These are phyloP conservation scores for Cantharis nigra DNA, from an alignment of 2,888 invertebrate species.

Conservation along the genomic window DNA sequence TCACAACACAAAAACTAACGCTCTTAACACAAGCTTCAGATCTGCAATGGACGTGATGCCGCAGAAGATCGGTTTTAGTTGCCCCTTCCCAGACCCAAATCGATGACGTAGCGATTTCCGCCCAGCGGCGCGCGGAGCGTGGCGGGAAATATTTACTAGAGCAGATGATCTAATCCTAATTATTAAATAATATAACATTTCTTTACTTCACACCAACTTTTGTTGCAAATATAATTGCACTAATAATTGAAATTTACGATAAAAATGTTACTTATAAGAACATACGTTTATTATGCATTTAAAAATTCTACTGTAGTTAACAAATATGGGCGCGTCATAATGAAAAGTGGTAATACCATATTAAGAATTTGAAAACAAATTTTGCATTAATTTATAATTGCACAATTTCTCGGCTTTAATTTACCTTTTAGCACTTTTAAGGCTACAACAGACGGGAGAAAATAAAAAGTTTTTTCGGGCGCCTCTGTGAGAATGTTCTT, in stretches of 20 bases:
- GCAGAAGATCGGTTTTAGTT: slow-evolving; percentile 9
- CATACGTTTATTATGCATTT: not conserved
- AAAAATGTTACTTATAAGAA: not conserved
- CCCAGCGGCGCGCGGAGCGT: not conserved
- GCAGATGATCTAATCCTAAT: not conserved
- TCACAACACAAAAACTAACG: slow-evolving; percentile 9
- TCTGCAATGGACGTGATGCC: slow-evolving; percentile 22
- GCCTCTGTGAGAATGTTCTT: too few species aligned
- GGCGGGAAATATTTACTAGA: not conserved
- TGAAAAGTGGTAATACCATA: not conserved
- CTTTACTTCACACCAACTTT: not conserved
- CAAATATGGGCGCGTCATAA: not conserved
- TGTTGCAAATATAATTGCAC: not conserved
- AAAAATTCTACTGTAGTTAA: not conserved
- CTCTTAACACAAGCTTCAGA: slow-evolving; percentile 2
- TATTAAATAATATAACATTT: not conserved
- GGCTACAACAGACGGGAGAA: not conserved
- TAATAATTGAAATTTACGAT: not conserved
- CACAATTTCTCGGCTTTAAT: not conserved
- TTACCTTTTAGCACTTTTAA: not conserved
- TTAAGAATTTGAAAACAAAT: not conserved
- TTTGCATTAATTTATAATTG: not conserved
- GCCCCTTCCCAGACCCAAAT: not conserved
- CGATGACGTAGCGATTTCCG: not conserved
- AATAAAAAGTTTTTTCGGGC: not conserved